A percentile compares a stretch with the other conserved stretches of the same genome.
Conservation (phyloP, 2,113 vertebrate genomes). For the Centropristis striata region DNA sequence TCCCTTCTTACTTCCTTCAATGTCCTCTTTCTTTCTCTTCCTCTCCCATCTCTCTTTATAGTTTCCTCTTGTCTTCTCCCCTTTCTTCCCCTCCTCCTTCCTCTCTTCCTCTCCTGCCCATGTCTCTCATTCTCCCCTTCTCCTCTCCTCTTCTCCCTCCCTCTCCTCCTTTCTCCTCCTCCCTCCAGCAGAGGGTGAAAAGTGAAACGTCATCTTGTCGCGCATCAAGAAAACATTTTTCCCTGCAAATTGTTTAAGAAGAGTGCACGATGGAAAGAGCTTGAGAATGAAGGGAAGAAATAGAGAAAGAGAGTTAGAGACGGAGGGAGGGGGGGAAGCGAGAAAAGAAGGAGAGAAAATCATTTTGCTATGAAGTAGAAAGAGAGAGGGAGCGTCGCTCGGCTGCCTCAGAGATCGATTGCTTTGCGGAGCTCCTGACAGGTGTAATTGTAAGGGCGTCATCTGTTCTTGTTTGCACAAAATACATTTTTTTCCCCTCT, state of each 20-base stretch:
- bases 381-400: constrained; percentile 88
- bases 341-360: constrained; percentile 63
- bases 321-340: not conserved
- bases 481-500: constrained; percentile 93
- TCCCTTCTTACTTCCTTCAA: no score
- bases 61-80: not conserved
- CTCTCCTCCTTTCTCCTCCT: not conserved
- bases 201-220: constrained; percentile 50
- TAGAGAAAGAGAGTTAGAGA: constrained; percentile 7
- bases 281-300: not conserved
- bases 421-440: constrained; percentile 99
- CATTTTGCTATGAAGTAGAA: constrained; percentile 80
- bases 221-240: constrained; percentile 35
- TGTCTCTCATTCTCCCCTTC: not conserved
- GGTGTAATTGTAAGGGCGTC: constrained; percentile 99
- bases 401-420: constrained; percentile 98
- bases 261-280: constrained; percentile 21
- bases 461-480: constrained; percentile 99
- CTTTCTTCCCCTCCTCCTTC: not conserved
- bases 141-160: not conserved
- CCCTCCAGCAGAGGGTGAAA: constrained; percentile 18
- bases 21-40: not conserved
- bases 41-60: not conserved
- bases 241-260: constrained; percentile 85
- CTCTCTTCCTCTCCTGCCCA: no score